phyloP scores from a whole-genome alignment of 2,888 invertebrate species.

The Agonopterix heracliana region DNA sequence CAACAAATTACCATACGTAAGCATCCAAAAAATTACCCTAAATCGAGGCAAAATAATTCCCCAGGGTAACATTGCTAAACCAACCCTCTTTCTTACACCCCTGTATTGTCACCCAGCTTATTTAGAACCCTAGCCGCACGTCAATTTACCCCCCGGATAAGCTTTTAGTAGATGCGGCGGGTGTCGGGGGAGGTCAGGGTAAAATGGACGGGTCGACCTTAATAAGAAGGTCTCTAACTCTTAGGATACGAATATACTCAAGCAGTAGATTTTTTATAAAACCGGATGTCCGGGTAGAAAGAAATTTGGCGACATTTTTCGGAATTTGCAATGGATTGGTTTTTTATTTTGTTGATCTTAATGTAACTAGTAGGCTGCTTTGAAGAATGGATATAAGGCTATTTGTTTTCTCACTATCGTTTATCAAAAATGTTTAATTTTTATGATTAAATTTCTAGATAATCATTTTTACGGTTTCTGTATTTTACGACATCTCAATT shows the following conservation, averaged over 20 bases:
- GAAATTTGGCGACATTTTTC: no score
- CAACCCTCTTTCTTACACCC: constrained; percentile 12
- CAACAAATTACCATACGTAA: neutral
- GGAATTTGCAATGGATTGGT: no score
- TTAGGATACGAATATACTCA: neutral
- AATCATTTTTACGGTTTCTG: no score
- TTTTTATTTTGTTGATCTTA: no score
- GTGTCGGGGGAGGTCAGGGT: constrained; percentile 8
- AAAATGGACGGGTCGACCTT: constrained; percentile 8
- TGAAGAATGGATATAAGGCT: no score
- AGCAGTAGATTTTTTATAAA: neutral
- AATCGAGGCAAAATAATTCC: constrained; percentile 14
- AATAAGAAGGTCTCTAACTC: neutral
- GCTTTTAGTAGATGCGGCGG: neutral
- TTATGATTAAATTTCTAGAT: no score
- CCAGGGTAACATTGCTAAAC: constrained; percentile 11
- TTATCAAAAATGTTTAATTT: no score
- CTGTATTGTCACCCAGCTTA: constrained; percentile 9
- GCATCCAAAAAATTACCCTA: constrained; percentile 12
- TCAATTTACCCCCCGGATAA: neutral
- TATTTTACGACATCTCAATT: no score
- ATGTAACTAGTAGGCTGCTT: no score
- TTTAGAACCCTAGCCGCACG: neutral
- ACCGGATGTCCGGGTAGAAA: no score
- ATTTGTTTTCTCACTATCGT: no score